These are phyloP conservation scores for Sander lucioperca DNA, from an alignment of 2,113 vertebrate genomes.

Conservation along the genomic window DNA sequence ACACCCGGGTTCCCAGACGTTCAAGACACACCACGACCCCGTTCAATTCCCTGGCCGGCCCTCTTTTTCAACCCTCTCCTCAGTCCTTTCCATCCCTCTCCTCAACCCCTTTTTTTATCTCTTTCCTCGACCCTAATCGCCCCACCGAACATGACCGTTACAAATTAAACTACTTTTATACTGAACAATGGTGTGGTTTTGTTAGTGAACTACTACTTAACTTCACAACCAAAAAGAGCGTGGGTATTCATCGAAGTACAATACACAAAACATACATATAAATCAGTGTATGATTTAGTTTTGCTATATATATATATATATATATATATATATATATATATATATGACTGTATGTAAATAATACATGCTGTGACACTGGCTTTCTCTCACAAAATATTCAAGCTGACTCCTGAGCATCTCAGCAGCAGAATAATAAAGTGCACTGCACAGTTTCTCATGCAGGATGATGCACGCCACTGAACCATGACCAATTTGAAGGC, in stretches of 20 bases:
- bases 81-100: no score
- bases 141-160: no score
- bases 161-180: no score
- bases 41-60: no score
- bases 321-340: not conserved
- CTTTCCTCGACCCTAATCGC: no score
- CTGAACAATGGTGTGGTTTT: no score
- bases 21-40: no score
- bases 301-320: not conserved
- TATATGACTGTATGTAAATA: slow-evolving; percentile 39
- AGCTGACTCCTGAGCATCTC: slow-evolving; percentile 34
- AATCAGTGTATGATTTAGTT: not conserved
- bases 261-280: not conserved
- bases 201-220: not conserved
- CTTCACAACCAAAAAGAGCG: not conserved
- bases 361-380: slow-evolving; percentile 45
- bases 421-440: slow-evolving; percentile 30
- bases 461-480: not conserved
- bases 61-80: no score
- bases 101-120: no score
- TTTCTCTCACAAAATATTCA: slow-evolving; percentile 37
- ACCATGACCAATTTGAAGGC: not conserved
- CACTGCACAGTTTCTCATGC: slow-evolving; percentile 39
- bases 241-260: not conserved
- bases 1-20: no score